Evolutionary conservation across 2,797 vertebrate genomes (phyloP), one percentile per base, ranked within the genome.

Genomic region (Acrocephalus scirpaceus): DNA sequence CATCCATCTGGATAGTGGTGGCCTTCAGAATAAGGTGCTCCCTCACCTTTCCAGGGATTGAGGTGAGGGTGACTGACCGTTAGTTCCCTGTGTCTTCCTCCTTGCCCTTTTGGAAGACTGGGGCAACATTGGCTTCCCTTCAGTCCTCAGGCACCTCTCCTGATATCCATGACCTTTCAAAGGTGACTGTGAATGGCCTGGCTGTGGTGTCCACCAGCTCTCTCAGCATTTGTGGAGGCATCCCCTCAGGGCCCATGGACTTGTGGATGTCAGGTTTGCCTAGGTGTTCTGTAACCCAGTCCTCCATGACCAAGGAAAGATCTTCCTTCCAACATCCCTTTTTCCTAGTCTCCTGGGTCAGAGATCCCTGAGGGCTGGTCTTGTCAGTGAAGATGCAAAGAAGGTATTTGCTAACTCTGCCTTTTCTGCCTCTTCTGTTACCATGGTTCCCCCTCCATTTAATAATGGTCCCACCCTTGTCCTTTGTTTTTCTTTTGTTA

Each of bases 1-100:
- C 17, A 51, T 26, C 51, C 29, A 10, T 34, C 25, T 83, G 25
- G 21, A 26, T 14, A 51, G 25, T 7, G 25, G 65, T 53, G 44
- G 20, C 20, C 44, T 51, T 17, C 72, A 71, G n/a, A 83, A 45
- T 3, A 20, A 77, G 20, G 17, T 3, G 3, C 29, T 58, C 29
- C 71, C 9, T 57, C 1, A 21, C 16, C 21, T 53, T 30, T 53
- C 38, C 30, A 58, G 45, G 10, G 25, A 40, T 1, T 64, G 44
- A 58, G 51, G 12, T 27, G 45, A 53, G 8, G 17, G 6, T 51
- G 45, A 64, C 44, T 34, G 65, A 3, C 10, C 0, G 0, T 23
- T 51, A 7, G n/a, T 13, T 64, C 13, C 10, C 16, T 44, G 27
- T 12, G 11, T 18, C 20, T 2, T 51, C 7, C 23, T 19, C 6